Evolutionary conservation across 1,140 invertebrate species (phyloP), one percentile per base, ranked within the genome.

Genomic region (Callitettix versicolor): DNA sequence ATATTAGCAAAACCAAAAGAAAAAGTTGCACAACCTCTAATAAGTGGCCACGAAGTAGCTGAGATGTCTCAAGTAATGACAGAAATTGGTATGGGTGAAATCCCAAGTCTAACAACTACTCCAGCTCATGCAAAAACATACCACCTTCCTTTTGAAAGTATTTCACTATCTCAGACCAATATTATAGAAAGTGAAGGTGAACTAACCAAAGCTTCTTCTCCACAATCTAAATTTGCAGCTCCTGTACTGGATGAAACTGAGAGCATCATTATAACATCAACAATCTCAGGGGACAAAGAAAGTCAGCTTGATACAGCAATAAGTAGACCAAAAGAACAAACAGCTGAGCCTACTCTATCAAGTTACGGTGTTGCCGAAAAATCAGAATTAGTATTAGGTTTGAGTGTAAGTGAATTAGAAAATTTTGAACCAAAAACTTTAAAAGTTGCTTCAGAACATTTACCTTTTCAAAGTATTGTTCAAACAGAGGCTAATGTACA

Each of bases 281-380:
- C 79, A 14, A 69, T 69, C 15, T 44, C 68, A 11, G 70, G 66
- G 18, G 72, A 79, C 49, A 77, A 75, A 63, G 79, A 80, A 47
- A 44, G 55, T 33, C 9, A 53, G 33, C 49, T 58, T 6, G n/a
- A 17, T 18, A n/a, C n/a, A n/a, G 36, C 58, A 38, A 44, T 26
- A 15, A 60, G 62, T 59, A 48, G 57, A 43, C 64, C 67, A 11
- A 59, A 60, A 59, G 60, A 55, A 34, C 57, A 58, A 59, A 65
- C 54, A 62, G 73, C 73, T 30, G 30, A 59, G 17, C 41, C 64
- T 20, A 59, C 58, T 52, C 56, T 72, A 44, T 58, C 61, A 50
- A 63, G 65, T 21, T 65, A 65, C 41, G 63, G 61, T 44, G 61
- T 70, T 42, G 69, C 69, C 24, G 60, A 65, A 57, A 61, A 62